Evolutionary conservation across 2,113 vertebrate genomes (phyloP).

Genomic region (Lagopus leucura): DNA sequence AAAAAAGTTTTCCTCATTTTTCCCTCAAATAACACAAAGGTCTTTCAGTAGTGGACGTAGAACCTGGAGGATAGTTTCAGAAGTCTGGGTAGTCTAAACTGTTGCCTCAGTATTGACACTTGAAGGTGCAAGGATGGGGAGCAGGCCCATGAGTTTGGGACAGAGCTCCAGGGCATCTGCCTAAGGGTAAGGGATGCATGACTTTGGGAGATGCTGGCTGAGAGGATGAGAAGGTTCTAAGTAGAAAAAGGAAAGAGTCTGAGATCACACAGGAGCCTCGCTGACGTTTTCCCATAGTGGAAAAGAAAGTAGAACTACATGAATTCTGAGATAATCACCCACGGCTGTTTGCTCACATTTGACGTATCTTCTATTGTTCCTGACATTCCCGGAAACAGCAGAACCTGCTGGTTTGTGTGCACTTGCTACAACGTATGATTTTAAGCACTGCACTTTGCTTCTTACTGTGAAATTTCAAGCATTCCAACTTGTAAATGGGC

Average conservation of each 20-base stretch:
- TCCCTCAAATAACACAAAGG: no score
- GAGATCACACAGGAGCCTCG: no score
- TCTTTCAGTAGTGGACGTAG: no score
- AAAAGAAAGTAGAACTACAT: background rate
- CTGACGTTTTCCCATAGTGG: background rate
- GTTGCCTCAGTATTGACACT: no score
- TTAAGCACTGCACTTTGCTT: background rate
- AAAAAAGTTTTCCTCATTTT: no score
- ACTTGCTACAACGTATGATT: background rate
- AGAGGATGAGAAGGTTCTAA: background rate
- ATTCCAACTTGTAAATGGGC: background rate
- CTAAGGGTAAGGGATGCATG: background rate
- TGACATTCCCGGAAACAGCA: background rate
- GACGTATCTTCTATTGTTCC: background rate
- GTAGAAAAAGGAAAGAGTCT: no score
- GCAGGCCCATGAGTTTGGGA: no score
- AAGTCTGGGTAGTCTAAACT: no score
- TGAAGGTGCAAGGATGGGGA: no score
- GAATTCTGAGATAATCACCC: background rate
- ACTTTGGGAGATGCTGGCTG: background rate
- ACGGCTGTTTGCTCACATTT: background rate
- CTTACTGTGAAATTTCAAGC: background rate
- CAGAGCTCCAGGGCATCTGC: no score
- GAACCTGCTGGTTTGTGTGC: background rate
- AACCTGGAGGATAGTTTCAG: no score